These are phyloP conservation scores for Caenorhabditis sp. DNA, from an alignment of 2,888 invertebrate genomes.

Conservation along the genomic window DNA sequence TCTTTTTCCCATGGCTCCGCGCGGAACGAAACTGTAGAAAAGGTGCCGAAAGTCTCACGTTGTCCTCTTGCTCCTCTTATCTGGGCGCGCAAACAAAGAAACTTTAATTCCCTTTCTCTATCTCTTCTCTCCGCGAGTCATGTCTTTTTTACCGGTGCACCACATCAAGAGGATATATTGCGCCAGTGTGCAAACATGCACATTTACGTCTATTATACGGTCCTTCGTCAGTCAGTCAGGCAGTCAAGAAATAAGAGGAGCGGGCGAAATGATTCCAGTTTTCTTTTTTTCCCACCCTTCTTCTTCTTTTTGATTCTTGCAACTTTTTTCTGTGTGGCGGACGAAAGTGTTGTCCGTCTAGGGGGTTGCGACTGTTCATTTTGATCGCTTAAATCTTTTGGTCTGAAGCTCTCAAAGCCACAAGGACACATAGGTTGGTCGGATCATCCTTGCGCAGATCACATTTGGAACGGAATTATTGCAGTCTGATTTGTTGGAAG, in stretches of 20 bases:
- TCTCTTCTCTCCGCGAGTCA: conserved; percentile 8
- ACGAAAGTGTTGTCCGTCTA: conserved; percentile 32
- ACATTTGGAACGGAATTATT: too few relatives aligned
- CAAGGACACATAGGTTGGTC: background rate
- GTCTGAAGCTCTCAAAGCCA: background rate
- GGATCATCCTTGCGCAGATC: background rate
- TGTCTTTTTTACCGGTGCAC: conserved; percentile 4
- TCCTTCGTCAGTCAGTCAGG: conserved; percentile 11
- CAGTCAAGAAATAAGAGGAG: conserved; percentile 8
- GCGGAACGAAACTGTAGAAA: conserved; percentile 32
- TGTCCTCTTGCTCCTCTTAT: conserved; percentile 2
- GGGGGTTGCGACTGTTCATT: conserved; percentile 22
- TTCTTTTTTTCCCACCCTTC: conserved; percentile 11
- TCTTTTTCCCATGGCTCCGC: conserved; percentile 13
- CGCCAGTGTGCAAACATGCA: conserved; percentile 62
- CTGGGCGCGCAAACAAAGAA: conserved; percentile 49
- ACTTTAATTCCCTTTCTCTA: conserved; percentile 10
- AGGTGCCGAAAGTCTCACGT: conserved; percentile 61
- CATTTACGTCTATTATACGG: conserved; percentile 65
- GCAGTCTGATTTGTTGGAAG: too few relatives aligned
- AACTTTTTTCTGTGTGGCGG: conserved; percentile 40
- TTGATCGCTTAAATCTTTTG: conserved; percentile 28
- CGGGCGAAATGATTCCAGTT: conserved; percentile 53
- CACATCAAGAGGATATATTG: conserved; percentile 65
- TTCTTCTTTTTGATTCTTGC: conserved; percentile 32